A percentile compares a stretch with the other conserved stretches of the same genome.
These are phyloP conservation scores for Meleagris gallopavo DNA, from an alignment of 2,113 vertebrate species.

Conservation along the genomic window DNA sequence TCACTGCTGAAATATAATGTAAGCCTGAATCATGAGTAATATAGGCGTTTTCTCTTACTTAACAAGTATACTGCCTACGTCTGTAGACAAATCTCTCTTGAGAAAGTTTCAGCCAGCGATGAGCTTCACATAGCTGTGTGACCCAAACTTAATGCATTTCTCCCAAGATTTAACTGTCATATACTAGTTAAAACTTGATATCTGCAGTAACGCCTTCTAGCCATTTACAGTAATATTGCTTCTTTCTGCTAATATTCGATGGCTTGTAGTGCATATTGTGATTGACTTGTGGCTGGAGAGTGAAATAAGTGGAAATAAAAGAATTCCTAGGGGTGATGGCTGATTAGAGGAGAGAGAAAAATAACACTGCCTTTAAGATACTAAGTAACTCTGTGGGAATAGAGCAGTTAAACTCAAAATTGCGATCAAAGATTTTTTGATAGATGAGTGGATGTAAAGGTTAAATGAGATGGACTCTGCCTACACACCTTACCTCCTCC, in stretches of 20 bases:
- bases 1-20: neutral
- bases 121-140: neutral
- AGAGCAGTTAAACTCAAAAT: neutral
- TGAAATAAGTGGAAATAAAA: neutral
- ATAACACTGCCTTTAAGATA: neutral
- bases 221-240: conserved; percentile 22
- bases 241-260: conserved; percentile 32
- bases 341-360: neutral
- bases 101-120: neutral
- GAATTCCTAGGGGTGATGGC: neutral
- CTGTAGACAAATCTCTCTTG: neutral
- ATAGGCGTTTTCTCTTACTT: neutral
- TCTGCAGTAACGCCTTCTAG: conserved; percentile 27
- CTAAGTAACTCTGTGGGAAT: neutral
- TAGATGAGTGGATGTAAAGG: neutral
- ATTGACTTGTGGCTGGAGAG: conserved; percentile 16
- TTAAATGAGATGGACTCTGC: too few species aligned
- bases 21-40: neutral
- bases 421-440: neutral
- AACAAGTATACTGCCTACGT: neutral
- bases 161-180: neutral
- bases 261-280: neutral
- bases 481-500: too few species aligned
- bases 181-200: neutral
- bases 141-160: neutral